These are phyloP conservation scores for Harlomillsia oculata DNA, from an alignment of 1,140 invertebrate genomes.

Conservation along the genomic window DNA sequence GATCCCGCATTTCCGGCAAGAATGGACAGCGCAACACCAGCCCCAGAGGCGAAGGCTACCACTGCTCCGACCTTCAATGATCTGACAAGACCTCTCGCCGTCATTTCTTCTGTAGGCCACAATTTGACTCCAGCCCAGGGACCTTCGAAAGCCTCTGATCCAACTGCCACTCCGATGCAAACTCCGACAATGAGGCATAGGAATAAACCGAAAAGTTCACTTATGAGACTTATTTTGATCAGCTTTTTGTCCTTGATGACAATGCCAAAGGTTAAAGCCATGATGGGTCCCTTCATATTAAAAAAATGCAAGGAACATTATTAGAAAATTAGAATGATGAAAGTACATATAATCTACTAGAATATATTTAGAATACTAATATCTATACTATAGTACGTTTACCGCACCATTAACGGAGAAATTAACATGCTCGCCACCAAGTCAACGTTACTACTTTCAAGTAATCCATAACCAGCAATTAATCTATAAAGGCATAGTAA, in stretches of 20 bases:
- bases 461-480: constrained; percentile 60
- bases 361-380: background rate
- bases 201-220: constrained; percentile 57
- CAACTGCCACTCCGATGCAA: constrained; percentile 63
- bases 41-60: constrained; percentile 23
- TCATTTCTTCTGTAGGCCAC: constrained; percentile 76
- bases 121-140: constrained; percentile 47
- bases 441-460: constrained; percentile 70
- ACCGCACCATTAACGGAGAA: constrained; percentile 65
- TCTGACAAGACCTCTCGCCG: constrained; percentile 34
- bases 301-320: background rate
- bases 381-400: background rate
- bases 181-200: constrained; percentile 66
- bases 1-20: constrained; percentile 73
- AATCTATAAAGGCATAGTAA: constrained; percentile 37
- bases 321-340: no score
- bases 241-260: constrained; percentile 62
- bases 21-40: constrained; percentile 71
- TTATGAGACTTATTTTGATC: constrained; percentile 55
- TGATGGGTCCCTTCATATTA: constrained; percentile 59
- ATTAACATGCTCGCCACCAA: constrained; percentile 79
- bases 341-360: background rate
- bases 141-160: constrained; percentile 51
- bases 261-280: constrained; percentile 71
- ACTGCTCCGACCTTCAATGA: constrained; percentile 27